phyloP scores from a whole-genome alignment of 1,140 invertebrate species.

The Macrocentrus cingulum region DNA sequence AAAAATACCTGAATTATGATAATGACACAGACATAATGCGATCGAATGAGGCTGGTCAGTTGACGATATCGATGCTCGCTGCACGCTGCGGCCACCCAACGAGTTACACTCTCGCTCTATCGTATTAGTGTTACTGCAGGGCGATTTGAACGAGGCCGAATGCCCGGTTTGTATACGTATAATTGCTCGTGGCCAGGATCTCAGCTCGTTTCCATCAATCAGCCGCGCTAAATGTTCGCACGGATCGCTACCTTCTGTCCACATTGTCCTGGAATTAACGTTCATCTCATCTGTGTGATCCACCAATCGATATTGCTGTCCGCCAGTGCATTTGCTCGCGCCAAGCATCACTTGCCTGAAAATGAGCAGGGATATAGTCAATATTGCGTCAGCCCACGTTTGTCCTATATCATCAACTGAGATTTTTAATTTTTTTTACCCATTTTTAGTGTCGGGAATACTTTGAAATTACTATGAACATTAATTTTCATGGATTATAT shows the following conservation, averaged over 20 bases:
- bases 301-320: background rate
- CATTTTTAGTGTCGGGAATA: too few relatives aligned
- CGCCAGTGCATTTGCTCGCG: too few relatives aligned
- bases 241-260: slow-evolving; percentile 4
- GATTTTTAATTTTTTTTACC: too few relatives aligned
- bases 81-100: slow-evolving; percentile 21
- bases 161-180: slow-evolving; percentile 48
- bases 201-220: slow-evolving; percentile 54
- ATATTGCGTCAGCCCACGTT: too few relatives aligned
- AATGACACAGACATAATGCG: slow-evolving; percentile 57
- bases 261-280: slow-evolving; percentile 7
- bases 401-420: too few relatives aligned
- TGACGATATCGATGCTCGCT: slow-evolving; percentile 36
- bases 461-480: too few relatives aligned
- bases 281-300: slow-evolving; percentile 5
- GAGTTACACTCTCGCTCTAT: slow-evolving; percentile 30
- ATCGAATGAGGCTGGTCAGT: slow-evolving; percentile 53
- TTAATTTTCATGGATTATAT: too few relatives aligned
- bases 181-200: slow-evolving; percentile 50
- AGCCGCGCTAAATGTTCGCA: slow-evolving; percentile 44
- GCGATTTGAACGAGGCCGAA: slow-evolving; percentile 44
- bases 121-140: slow-evolving; percentile 51
- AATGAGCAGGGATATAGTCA: too few relatives aligned
- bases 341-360: too few relatives aligned
- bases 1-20: slow-evolving; percentile 59